Evolutionary conservation across 2,797 vertebrate genomes (phyloP).

Genomic region (Chiloscyllium punctatum): DNA sequence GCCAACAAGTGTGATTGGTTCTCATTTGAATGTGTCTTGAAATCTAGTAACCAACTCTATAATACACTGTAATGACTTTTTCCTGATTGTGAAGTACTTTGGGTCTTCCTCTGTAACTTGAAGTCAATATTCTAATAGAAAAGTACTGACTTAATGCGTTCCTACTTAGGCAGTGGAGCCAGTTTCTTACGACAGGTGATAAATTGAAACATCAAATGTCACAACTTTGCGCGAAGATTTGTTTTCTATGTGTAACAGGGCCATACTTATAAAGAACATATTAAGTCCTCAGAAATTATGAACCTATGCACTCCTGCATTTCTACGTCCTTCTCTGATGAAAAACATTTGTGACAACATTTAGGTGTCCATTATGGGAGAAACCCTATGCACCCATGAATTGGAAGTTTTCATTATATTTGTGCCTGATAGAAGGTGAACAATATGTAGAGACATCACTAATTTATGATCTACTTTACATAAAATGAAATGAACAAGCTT

Average conservation of each 20-base stretch:
- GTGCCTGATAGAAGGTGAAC: neutral
- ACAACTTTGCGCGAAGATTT: neutral
- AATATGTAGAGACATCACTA: neutral
- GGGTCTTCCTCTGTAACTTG: neutral
- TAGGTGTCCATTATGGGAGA: neutral
- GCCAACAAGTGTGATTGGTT: too few relatives aligned
- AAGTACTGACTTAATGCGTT: neutral
- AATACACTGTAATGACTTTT: neutral
- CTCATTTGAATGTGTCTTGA: neutral
- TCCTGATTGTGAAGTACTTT: neutral
- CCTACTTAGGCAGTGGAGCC: neutral
- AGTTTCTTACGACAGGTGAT: neutral
- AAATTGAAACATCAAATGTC: neutral
- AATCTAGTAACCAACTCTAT: neutral
- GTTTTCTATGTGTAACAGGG: neutral
- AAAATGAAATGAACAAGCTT: neutral
- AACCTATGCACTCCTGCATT: neutral
- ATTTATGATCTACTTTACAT: neutral
- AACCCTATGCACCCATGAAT: neutral
- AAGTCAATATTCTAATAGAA: neutral
- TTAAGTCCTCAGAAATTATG: neutral
- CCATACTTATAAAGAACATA: neutral
- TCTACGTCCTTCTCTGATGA: neutral
- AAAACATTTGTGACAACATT: neutral
- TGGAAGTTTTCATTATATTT: neutral